Evolutionary conservation across 2,797 vertebrate genomes (phyloP), one percentile per base, ranked within the genome.

Genomic region (Hybognathus amarus): DNA sequence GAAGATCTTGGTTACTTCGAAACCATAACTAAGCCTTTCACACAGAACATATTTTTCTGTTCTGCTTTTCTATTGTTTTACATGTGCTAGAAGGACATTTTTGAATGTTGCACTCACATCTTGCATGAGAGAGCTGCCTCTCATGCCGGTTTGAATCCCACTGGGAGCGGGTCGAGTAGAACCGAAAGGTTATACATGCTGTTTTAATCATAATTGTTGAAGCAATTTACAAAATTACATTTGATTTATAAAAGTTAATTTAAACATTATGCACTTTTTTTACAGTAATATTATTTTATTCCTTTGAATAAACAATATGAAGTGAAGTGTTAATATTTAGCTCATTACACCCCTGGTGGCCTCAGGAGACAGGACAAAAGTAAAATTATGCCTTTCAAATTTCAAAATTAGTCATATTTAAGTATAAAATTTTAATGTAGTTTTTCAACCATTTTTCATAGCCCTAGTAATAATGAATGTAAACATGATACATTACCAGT

Each of bases 401-500:
- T 45, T 45, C 45, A 45, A 45, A 13, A 45, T 45, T 45, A 45
- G 42, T 45, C 4, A 45, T 45, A 45, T 45, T 27, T 7, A 1
- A 61, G 27, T 3, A 50, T 50, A 50, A 61, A 15, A 22, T 54
- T 11, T 1, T 0, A 13, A 27, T 27, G 0, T 27, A 61, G 5
- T 61, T 61, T 61, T 30, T 30, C 24, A 63, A 3, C 2, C 59
- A 63, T 63, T 63, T 30, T n/a, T 63, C 13, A 30, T 27, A 63
- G 15, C 61, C 61, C 27, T 30, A 63, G 59, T 30, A 63, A 6
- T 63, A 54, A 54, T 10, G 3, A 74, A 38, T 33, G 10, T 74
- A 83, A 73, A 33, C 18, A 6, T 54, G 50, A 79, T 67, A 36
- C 30, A 18, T 94, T 94, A 96, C 95, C 96, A 96, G 89, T 96